Conservation (phyloP, 2,888 invertebrate genomes). For the Eulithis testata region DNA sequence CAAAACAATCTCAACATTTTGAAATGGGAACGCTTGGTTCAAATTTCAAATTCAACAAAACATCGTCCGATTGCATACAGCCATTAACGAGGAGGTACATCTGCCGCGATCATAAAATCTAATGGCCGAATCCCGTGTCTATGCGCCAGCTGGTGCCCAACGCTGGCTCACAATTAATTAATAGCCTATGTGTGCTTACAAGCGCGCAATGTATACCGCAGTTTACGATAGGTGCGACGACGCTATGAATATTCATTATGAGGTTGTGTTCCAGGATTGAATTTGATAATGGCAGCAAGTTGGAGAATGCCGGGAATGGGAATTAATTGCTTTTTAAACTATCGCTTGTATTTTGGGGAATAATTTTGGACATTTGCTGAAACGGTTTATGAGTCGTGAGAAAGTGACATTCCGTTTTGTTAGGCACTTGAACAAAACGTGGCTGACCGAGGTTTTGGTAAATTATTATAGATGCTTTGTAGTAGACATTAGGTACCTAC, state of each 20-base stretch:
- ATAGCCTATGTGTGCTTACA: conserved; percentile 73
- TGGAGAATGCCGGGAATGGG: conserved; percentile 29
- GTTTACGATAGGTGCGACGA: conserved; percentile 66
- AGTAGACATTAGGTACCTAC: too few species aligned
- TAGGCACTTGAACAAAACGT: not conserved
- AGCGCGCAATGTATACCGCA: conserved; percentile 71
- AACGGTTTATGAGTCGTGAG: conserved; percentile 16
- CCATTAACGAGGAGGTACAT: conserved; percentile 68
- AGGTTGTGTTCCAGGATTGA: conserved; percentile 59
- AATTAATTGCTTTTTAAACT: conserved; percentile 38
- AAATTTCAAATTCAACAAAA: conserved; percentile 51
- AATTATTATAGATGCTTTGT: too few species aligned
- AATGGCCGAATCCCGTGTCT: conserved; percentile 66
- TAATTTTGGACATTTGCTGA: conserved; percentile 18
- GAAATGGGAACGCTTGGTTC: conserved; percentile 41
- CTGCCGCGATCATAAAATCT: conserved; percentile 76
- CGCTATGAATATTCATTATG: conserved; percentile 70
- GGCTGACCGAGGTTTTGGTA: not conserved
- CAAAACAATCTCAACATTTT: not conserved
- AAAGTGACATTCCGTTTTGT: conserved; percentile 2
- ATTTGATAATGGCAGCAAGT: conserved; percentile 55
- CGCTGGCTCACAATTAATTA: conserved; percentile 76
- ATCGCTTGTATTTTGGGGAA: conserved; percentile 26
- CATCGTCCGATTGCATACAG: conserved; percentile 48
- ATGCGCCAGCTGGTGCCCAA: conserved; percentile 69